Conservation (phyloP, 2,113 vertebrate genomes). For the Triplophysa tibetana region DNA sequence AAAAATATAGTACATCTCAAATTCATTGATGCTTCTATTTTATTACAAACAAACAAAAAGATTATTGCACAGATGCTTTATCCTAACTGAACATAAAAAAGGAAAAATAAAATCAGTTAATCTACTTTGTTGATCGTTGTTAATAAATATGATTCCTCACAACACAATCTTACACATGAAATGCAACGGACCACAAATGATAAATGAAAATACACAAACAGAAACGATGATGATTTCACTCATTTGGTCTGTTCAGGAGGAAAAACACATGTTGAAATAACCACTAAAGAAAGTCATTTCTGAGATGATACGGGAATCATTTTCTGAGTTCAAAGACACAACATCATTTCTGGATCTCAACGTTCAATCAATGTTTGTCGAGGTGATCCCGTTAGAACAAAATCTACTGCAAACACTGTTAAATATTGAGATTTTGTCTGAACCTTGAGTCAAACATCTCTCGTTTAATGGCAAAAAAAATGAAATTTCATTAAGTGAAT, state of each 20-base stretch:
- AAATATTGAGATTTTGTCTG: neutral
- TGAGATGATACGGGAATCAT: conserved; percentile 16
- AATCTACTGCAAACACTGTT: too few relatives aligned
- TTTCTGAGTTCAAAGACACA: neutral
- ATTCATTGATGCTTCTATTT: too few relatives aligned
- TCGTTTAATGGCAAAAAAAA: conserved; percentile 13
- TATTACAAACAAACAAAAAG: conserved; percentile 54
- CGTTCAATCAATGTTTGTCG: neutral
- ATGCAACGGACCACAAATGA: conserved; percentile 37
- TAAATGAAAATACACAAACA: conserved; percentile 44
- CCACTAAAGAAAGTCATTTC: conserved; percentile 36
- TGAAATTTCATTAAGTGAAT: conserved; percentile 33
- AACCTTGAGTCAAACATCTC: neutral
- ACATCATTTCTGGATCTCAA: neutral
- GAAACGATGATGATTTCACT: conserved; percentile 48
- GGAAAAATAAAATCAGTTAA: conserved; percentile 47
- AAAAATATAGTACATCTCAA: too few relatives aligned
- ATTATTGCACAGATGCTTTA: conserved; percentile 74
- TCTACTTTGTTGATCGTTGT: conserved; percentile 58
- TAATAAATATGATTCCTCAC: conserved; percentile 66
- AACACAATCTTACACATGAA: conserved; percentile 47
- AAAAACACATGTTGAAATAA: neutral
- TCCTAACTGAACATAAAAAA: conserved; percentile 56
- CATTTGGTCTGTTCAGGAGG: conserved; percentile 27
- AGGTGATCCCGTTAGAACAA: neutral